Conservation (phyloP, 2,797 vertebrate genomes). For the Parauchenoglanis ngamensis region DNA sequence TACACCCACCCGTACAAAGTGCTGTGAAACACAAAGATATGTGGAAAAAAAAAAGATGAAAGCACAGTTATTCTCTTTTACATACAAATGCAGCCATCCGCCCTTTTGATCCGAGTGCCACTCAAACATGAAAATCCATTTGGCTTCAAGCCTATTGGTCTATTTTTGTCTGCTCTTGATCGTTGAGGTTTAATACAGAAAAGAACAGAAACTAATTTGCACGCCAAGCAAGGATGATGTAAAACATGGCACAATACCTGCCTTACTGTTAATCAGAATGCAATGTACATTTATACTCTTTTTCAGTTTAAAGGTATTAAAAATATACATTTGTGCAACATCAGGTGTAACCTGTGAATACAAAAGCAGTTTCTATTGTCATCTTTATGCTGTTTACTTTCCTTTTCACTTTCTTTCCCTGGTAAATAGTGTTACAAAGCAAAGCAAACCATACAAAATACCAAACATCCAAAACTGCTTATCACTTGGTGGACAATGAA, state of each 20-base stretch:
- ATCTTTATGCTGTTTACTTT: neutral
- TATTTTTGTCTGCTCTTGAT: conserved; percentile 40
- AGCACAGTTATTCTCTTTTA: neutral
- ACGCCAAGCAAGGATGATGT: conserved; percentile 24
- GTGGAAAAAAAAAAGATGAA: neutral
- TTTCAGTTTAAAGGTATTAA: conserved; percentile 1
- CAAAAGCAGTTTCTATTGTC: neutral
- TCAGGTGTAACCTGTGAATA: neutral
- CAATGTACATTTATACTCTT: too few relatives aligned
- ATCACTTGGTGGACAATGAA: neutral
- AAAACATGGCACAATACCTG: neutral
- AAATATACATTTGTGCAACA: neutral
- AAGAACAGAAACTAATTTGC: conserved; percentile 10
- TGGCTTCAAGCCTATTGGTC: conserved; percentile 37
- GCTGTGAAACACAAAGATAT: conserved; percentile 3
- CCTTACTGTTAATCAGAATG: neutral
- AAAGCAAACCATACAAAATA: neutral
- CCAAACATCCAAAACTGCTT: neutral
- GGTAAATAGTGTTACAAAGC: neutral
- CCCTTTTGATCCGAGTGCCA: conserved; percentile 23
- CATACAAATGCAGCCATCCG: conserved; percentile 2
- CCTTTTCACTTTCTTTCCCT: neutral
- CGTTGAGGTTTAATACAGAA: neutral
- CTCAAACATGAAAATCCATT: conserved; percentile 46
- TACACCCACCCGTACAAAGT: conserved; percentile 1